Conservation (phyloP, 2,888 invertebrate genomes). For the Gari tellinella region DNA sequence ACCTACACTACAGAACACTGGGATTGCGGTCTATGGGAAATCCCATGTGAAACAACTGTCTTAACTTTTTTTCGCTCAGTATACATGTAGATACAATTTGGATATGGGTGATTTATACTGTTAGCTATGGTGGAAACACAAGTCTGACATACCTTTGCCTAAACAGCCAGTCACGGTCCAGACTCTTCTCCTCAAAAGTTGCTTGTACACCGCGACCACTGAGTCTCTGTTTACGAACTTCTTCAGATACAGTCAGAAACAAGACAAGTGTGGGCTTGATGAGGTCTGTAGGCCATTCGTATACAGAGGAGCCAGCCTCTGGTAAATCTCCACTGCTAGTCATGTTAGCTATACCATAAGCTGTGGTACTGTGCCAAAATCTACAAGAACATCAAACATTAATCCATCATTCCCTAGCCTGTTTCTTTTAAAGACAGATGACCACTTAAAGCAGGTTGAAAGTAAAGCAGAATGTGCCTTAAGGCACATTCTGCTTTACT, state of each 20-base stretch:
- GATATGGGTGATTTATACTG: too few species aligned
- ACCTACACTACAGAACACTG: too few species aligned
- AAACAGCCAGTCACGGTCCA: slow-evolving; percentile 65
- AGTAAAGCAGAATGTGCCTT: too few species aligned
- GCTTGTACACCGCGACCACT: slow-evolving; percentile 43
- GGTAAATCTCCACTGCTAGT: slow-evolving; percentile 65
- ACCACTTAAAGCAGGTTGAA: too few species aligned
- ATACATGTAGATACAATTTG: too few species aligned
- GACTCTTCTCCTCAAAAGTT: slow-evolving; percentile 68
- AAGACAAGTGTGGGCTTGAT: slow-evolving; percentile 66
- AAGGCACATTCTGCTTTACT: too few species aligned
- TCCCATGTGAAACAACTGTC: too few species aligned
- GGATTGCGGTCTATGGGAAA: too few species aligned
- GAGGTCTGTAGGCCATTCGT: slow-evolving; percentile 72
- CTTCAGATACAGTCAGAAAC: slow-evolving; percentile 70
- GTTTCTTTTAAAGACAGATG: too few species aligned
- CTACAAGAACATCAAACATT: too few species aligned
- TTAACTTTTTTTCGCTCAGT: too few species aligned
- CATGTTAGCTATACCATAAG: slow-evolving; percentile 74
- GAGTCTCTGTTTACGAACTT: slow-evolving; percentile 64
- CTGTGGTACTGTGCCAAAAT: slow-evolving; percentile 76
- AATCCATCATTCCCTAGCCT: too few species aligned
- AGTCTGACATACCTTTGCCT: slow-evolving; percentile 65
- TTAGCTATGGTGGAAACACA: background rate
- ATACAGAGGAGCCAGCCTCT: slow-evolving; percentile 51